Conservation (phyloP, 2,113 vertebrate genomes). For the Serinus canaria region DNA sequence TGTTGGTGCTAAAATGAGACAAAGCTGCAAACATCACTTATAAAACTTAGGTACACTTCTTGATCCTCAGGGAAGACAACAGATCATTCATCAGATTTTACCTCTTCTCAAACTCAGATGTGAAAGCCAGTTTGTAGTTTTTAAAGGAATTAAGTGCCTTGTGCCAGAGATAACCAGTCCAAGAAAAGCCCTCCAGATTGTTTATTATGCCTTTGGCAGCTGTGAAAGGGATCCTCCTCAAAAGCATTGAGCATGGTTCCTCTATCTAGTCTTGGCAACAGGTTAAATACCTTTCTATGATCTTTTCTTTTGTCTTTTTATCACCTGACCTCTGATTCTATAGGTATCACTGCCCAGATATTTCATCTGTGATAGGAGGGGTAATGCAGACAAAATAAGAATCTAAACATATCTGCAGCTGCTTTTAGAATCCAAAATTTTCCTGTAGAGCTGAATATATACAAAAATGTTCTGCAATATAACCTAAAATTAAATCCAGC, state of each 20-base stretch:
- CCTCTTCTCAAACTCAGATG: background rate
- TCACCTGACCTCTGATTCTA: background rate
- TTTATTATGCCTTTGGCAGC: background rate
- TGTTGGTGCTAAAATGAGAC: background rate
- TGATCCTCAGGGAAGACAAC: background rate
- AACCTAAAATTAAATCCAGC: background rate
- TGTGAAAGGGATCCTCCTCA: background rate
- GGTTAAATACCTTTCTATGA: background rate
- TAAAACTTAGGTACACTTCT: background rate
- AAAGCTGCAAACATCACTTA: background rate
- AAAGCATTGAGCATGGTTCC: background rate
- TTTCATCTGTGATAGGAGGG: background rate
- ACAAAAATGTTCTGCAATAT: background rate
- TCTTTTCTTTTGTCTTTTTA: background rate
- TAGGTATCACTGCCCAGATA: background rate
- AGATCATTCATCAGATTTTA: background rate
- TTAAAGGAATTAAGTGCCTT: constrained; percentile 24
- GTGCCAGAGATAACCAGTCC: background rate
- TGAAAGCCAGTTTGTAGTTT: background rate
- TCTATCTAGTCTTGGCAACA: background rate
- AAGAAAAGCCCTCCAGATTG: background rate
- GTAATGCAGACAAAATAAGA: background rate
- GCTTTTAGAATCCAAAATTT: background rate
- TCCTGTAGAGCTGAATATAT: background rate
- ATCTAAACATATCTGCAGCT: background rate